Conservation (phyloP, 64 coral and sea anemone genomes). For the Actinia equina region DNA sequence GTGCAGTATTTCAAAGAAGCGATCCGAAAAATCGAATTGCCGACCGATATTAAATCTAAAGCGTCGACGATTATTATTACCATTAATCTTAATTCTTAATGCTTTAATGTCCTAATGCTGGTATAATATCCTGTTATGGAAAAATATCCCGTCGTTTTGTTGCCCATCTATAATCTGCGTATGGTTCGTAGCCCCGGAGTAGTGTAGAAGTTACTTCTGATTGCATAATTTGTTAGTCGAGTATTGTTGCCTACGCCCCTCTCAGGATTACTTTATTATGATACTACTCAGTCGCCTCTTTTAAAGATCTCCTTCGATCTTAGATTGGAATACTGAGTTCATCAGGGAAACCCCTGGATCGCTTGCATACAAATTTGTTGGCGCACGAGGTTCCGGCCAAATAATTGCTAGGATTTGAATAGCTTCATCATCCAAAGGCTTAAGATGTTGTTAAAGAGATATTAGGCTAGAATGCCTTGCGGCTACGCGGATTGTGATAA, state of each 20-base stretch:
- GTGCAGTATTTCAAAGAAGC: neutral
- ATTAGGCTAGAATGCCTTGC: neutral
- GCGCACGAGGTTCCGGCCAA: neutral
- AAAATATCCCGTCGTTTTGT: conserved; percentile 5
- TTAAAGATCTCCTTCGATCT: neutral
- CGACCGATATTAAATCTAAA: neutral
- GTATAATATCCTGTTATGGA: neutral
- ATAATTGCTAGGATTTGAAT: neutral
- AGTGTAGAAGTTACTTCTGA: neutral
- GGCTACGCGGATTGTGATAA: neutral
- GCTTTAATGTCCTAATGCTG: neutral
- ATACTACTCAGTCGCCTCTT: neutral
- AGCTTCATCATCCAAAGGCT: neutral
- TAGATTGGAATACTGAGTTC: neutral
- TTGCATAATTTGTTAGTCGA: neutral
- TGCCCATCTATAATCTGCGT: neutral
- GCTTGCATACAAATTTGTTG: neutral
- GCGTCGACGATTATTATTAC: neutral
- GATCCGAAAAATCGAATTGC: neutral
- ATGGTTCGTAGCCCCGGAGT: neutral
- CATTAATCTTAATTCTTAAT: neutral
- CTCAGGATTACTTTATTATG: neutral
- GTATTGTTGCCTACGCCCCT: neutral
- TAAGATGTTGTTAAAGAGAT: conserved; percentile 11
- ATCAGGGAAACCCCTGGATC: neutral